Conservation (phyloP, 2,888 invertebrate genomes). For the Lepidocyrtinus sp. region DNA sequence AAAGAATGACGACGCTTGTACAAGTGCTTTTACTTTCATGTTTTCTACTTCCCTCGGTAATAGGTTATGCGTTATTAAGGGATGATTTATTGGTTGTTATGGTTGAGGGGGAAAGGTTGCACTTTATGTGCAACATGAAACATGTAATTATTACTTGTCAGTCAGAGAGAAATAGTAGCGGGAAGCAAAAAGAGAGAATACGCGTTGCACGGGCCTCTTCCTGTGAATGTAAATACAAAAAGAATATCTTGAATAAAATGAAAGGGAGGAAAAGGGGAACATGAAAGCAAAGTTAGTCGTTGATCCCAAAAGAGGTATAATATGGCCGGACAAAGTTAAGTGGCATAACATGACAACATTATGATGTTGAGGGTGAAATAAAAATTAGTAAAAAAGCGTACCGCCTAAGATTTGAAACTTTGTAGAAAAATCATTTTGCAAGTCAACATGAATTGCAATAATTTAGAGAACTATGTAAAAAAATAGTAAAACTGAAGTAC, state of each 20-base stretch:
- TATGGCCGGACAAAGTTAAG: constrained; percentile 52
- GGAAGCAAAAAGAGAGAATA: background rate
- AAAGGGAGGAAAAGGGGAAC: constrained; percentile 26
- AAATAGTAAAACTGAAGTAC: too few species aligned
- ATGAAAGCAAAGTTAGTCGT: constrained; percentile 44
- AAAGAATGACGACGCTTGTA: background rate
- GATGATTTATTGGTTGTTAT: constrained; percentile 63
- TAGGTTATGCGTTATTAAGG: constrained; percentile 43
- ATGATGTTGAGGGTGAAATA: background rate
- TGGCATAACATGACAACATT: constrained; percentile 53
- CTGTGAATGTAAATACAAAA: background rate
- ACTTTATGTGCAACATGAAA: constrained; percentile 61
- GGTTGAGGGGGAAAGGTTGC: constrained; percentile 62
- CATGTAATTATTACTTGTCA: constrained; percentile 63
- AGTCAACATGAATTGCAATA: constrained; percentile 17
- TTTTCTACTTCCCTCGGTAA: background rate
- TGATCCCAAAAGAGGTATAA: constrained; percentile 17
- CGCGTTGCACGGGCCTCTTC: background rate
- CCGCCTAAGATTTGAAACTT: background rate
- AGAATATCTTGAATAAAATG: background rate
- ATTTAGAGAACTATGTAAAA: constrained; percentile 5
- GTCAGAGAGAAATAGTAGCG: constrained; percentile 14
- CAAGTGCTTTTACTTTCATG: constrained; percentile 23
- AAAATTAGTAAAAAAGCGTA: background rate
- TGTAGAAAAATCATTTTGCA: constrained; percentile 7